These are phyloP conservation scores for Hypsibius dujardini DNA, from an alignment of 1,140 invertebrate species.

Conservation along the genomic window DNA sequence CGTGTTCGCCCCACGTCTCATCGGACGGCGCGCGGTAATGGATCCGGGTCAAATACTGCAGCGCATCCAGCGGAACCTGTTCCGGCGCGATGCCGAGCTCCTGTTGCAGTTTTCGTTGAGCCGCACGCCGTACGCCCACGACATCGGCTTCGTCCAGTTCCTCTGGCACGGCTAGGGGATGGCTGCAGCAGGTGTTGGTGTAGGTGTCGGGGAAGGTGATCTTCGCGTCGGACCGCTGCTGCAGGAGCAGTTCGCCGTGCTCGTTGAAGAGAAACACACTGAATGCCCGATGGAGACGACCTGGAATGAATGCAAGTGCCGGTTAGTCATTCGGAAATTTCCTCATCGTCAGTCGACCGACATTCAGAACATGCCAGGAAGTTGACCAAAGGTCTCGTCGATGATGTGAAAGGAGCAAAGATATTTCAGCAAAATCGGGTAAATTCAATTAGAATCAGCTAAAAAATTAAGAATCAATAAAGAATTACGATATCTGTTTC, in stretches of 20 bases:
- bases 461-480: too few species aligned
- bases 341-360: too few species aligned
- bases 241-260: slow-evolving; percentile 56
- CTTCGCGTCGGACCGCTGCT: slow-evolving; percentile 69
- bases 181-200: slow-evolving; percentile 93
- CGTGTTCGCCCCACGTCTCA: slow-evolving; percentile 76
- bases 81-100: slow-evolving; percentile 56
- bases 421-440: too few species aligned
- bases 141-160: slow-evolving; percentile 59
- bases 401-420: too few species aligned
- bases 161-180: slow-evolving; percentile 57
- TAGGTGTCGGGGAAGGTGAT: slow-evolving; percentile 44
- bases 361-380: too few species aligned
- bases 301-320: slow-evolving; percentile 27
- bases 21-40: slow-evolving; percentile 55
- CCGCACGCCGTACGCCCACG: slow-evolving; percentile 59
- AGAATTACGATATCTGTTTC: too few species aligned
- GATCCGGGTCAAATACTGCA: slow-evolving; percentile 68
- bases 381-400: too few species aligned
- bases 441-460: too few species aligned
- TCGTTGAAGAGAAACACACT: slow-evolving; percentile 89
- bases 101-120: slow-evolving; percentile 59
- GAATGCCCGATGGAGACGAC: slow-evolving; percentile 72
- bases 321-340: too few species aligned
- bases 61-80: slow-evolving; percentile 42